Evolutionary conservation across 2,888 invertebrate species (phyloP).

Genomic region (Tupiocoris notatus): DNA sequence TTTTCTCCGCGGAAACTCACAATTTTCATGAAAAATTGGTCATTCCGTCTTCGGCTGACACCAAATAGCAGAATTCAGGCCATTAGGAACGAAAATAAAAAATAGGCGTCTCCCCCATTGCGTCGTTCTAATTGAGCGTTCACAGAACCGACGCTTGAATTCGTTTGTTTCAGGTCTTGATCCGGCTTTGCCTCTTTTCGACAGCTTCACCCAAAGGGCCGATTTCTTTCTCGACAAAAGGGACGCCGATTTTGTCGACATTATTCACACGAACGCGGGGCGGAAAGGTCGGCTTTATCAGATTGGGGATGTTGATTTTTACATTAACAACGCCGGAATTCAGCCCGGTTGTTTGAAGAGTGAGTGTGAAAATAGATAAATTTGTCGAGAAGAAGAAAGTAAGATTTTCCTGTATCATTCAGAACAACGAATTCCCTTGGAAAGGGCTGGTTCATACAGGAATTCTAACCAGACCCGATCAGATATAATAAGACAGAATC

Average conservation of each 20-base stretch:
- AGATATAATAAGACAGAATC: no score
- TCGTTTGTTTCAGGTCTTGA: slow-evolving; percentile 52
- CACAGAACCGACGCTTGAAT: no score
- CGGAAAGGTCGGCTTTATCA: slow-evolving; percentile 49
- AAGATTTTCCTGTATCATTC: not conserved
- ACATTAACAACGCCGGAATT: slow-evolving; percentile 52
- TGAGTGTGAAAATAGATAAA: slow-evolving; percentile 44
- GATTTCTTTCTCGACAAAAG: slow-evolving; percentile 48
- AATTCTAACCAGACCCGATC: not conserved
- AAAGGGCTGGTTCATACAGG: no score
- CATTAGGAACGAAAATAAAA: no score
- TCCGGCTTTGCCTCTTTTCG: slow-evolving; percentile 51
- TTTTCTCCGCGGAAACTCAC: no score
- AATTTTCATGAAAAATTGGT: no score
- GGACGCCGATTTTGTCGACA: slow-evolving; percentile 52
- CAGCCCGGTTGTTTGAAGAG: slow-evolving; percentile 61
- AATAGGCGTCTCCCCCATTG: no score
- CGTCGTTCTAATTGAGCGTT: no score
- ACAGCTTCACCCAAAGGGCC: slow-evolving; percentile 36
- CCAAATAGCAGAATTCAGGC: no score
- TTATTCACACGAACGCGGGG: slow-evolving; percentile 52
- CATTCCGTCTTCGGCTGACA: no score
- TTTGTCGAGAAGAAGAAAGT: not conserved
- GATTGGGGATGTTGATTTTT: slow-evolving; percentile 52
- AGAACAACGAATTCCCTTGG: not conserved